Percentiles rank a stretch among this genome's conserved stretches.
These are phyloP conservation scores for Scrobipalpa atriplicella DNA, from an alignment of 2,888 invertebrate genomes.

Conservation along the genomic window DNA sequence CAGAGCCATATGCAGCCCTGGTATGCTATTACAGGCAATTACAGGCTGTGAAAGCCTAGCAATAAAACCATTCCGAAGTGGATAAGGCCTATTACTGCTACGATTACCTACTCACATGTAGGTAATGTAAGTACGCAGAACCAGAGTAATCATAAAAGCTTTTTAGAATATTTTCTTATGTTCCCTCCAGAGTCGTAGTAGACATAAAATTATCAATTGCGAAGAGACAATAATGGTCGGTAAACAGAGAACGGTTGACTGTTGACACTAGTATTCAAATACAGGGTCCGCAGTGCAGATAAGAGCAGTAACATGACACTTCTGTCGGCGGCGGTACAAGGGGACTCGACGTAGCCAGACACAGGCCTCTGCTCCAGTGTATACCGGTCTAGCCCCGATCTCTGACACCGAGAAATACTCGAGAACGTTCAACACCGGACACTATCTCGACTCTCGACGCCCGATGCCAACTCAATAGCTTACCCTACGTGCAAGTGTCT, in stretches of 20 bases:
- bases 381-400: neutral
- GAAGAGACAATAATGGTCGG: neutral
- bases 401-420: neutral
- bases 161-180: neutral
- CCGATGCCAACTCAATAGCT: slow-evolving; percentile 46
- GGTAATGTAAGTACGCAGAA: slow-evolving; percentile 12
- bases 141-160: neutral
- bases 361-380: slow-evolving; percentile 21
- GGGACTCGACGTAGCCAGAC: slow-evolving; percentile 40
- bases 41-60: slow-evolving; percentile 9
- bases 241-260: slow-evolving; percentile 45
- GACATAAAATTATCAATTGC: neutral
- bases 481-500: slow-evolving; percentile 36
- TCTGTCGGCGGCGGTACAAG: slow-evolving; percentile 48
- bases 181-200: neutral
- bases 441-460: slow-evolving; percentile 46
- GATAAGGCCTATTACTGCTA: neutral
- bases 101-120: slow-evolving; percentile 6
- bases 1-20: neutral
- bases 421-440: slow-evolving; percentile 31
- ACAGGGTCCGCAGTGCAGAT: slow-evolving; percentile 61
- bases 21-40: slow-evolving; percentile 5
- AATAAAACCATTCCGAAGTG: slow-evolving; percentile 18
- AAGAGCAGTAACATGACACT: slow-evolving; percentile 63
- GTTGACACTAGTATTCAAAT: slow-evolving; percentile 64